phyloP scores from a whole-genome alignment of 2,113 vertebrate species.

The Corynorhinus townsendii region DNA sequence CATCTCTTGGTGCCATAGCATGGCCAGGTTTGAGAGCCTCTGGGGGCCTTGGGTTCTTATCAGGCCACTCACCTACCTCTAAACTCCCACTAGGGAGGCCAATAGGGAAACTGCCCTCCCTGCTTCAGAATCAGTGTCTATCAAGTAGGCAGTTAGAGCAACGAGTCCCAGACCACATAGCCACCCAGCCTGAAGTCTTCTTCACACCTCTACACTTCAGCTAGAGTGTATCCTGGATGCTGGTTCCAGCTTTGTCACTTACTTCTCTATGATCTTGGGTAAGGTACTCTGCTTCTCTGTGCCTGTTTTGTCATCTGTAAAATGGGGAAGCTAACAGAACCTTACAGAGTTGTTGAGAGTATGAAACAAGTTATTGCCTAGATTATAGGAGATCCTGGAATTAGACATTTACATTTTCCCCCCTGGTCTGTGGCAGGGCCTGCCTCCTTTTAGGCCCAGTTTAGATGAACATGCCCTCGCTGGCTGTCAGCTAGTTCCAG shows the following conservation, averaged over 20 bases:
- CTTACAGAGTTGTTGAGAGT: background rate
- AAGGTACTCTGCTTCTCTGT: background rate
- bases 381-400: background rate
- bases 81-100: background rate
- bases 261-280: background rate
- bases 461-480: background rate
- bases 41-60: background rate
- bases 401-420: background rate
- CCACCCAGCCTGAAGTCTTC: background rate
- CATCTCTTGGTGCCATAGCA: background rate
- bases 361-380: background rate
- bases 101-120: background rate
- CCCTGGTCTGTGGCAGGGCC: background rate
- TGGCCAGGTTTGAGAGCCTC: background rate
- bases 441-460: background rate
- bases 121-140: background rate
- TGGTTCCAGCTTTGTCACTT: background rate
- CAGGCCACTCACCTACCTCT: background rate
- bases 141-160: background rate
- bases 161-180: background rate
- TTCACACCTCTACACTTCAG: fast-evolving
- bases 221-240: fast-evolving
- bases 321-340: too few species aligned
- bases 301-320: background rate
- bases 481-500: background rate